Evolutionary conservation across 2,113 vertebrate genomes (phyloP).

Genomic region (Prochilodus magdalenae): DNA sequence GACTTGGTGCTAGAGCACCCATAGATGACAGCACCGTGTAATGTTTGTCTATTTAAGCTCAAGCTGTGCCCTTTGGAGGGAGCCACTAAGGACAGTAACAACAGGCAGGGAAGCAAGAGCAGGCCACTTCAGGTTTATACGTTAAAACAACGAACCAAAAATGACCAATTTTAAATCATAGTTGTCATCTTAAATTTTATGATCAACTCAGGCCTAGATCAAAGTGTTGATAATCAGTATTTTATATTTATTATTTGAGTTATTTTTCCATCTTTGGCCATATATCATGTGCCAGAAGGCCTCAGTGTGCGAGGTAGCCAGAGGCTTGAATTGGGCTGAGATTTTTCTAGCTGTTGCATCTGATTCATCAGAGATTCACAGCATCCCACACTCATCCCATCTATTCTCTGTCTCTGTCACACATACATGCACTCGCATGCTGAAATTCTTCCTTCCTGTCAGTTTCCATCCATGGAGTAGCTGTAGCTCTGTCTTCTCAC

Average conservation of each 20-base stretch:
- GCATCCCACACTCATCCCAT: not conserved
- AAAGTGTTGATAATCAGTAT: not conserved
- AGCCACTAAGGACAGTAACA: no score
- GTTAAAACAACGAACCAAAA: no score
- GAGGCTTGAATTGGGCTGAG: not conserved
- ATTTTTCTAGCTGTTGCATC: constrained; percentile 18
- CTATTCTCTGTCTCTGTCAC: not conserved
- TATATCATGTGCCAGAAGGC: not conserved
- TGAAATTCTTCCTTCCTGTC: not conserved
- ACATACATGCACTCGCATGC: not conserved
- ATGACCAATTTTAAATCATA: no score
- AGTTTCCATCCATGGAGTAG: not conserved
- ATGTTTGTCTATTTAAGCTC: no score
- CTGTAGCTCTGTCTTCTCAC: not conserved
- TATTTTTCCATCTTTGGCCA: not conserved
- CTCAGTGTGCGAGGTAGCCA: not conserved
- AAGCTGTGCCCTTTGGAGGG: no score
- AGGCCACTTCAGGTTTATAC: no score
- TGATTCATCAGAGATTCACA: not conserved
- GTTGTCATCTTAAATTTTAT: no score
- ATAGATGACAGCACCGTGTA: no score
- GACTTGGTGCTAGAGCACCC: no score
- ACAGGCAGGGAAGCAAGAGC: no score
- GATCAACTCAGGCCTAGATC: no score
- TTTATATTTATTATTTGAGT: no score